These are phyloP conservation scores for Hoplostethus mediterraneus DNA, from an alignment of 2,797 vertebrate species.

Conservation along the genomic window DNA sequence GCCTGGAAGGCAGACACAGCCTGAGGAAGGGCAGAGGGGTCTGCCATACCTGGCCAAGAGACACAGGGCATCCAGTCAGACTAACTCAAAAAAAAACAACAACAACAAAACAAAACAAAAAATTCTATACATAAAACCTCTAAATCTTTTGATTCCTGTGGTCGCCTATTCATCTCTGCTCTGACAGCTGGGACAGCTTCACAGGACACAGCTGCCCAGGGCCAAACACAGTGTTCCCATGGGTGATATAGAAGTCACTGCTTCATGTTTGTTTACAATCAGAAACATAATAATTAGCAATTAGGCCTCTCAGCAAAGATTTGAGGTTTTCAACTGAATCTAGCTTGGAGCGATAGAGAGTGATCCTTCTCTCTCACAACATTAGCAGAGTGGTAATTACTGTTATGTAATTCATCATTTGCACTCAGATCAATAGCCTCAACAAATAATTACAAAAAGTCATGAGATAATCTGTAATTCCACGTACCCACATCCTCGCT, in stretches of 20 bases:
- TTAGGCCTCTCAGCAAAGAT: not conserved
- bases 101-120: not conserved
- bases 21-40: constrained; percentile 92
- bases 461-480: not conserved
- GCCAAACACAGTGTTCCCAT: not conserved
- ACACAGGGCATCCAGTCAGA: not conserved
- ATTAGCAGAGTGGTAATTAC: not conserved
- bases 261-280: not conserved
- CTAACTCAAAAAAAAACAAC: not conserved
- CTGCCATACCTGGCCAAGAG: constrained; percentile 88
- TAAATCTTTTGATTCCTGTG: not conserved
- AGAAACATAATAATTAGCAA: constrained; percentile 1
- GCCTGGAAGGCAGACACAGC: constrained; percentile 96
- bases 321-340: not conserved
- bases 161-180: not conserved
- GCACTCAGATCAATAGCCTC: not conserved
- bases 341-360: not conserved
- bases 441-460: not conserved
- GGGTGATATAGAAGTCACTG: not conserved
- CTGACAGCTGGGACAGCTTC: not conserved
- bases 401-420: not conserved
- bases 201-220: not conserved
- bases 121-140: no score
- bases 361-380: not conserved
- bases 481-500: constrained; percentile 95